A percentile compares a stretch with the other conserved stretches of the same genome.
Conservation (phyloP, 1,140 invertebrate genomes). For the Euschistus heros region DNA sequence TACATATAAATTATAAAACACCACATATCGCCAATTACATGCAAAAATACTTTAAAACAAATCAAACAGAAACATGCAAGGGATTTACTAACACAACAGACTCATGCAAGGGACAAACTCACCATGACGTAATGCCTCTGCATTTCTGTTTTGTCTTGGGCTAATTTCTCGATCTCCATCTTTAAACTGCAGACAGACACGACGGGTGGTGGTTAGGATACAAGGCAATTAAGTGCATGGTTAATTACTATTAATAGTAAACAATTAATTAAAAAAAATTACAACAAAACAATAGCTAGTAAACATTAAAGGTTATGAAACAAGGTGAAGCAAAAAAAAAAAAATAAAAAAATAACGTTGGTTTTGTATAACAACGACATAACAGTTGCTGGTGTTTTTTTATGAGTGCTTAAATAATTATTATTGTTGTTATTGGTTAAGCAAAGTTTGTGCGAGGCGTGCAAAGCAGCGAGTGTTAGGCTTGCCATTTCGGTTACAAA, state of each 20-base stretch:
- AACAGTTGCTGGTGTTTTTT: neutral
- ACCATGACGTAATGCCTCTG: slow-evolving; percentile 98
- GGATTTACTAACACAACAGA: slow-evolving; percentile 10
- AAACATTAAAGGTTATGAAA: neutral
- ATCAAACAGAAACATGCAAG: slow-evolving; percentile 16
- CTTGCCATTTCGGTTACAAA: too few relatives aligned
- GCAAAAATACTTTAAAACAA: too few relatives aligned
- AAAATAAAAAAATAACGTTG: neutral
- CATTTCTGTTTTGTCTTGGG: slow-evolving; percentile 96
- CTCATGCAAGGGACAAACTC: slow-evolving; percentile 39
- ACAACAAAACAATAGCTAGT: neutral
- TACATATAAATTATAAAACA: too few relatives aligned
- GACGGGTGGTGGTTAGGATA: slow-evolving; percentile 24
- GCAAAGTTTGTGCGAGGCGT: slow-evolving; percentile 3
- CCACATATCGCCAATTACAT: too few relatives aligned
- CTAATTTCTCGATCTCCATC: slow-evolving; percentile 91
- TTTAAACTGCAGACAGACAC: slow-evolving; percentile 50
- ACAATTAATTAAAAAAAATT: neutral
- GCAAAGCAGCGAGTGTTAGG: slow-evolving; percentile 9
- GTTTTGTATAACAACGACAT: neutral
- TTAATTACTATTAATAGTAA: slow-evolving; percentile 6
- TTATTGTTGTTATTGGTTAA: neutral
- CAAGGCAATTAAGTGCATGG: slow-evolving; percentile 12
- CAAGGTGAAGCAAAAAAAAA: neutral
- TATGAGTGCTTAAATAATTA: neutral